phyloP scores from a whole-genome alignment of 2,797 vertebrate genomes.

The Antrozous pallidus region DNA sequence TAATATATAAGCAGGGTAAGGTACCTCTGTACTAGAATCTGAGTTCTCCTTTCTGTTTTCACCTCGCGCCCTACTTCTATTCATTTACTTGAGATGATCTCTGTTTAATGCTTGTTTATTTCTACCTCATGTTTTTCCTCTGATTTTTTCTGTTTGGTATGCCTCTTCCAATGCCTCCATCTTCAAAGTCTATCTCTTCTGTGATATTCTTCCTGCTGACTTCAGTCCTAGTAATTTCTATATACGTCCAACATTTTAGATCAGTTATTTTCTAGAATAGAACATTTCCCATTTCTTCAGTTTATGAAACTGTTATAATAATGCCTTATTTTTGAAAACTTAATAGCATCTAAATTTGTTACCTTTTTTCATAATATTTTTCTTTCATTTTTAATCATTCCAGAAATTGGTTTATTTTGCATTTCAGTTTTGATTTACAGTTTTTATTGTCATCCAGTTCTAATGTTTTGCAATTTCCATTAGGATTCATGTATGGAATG shows the following conservation, averaged over 20 bases:
- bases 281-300: no score
- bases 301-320: neutral
- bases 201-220: neutral
- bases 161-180: neutral
- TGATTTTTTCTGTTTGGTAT: neutral
- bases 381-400: neutral
- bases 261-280: no score
- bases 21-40: neutral
- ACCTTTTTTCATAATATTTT: neutral
- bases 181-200: neutral
- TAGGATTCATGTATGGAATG: neutral
- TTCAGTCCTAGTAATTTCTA: neutral
- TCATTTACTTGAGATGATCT: neutral
- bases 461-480: neutral
- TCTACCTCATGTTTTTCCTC: neutral
- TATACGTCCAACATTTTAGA: neutral
- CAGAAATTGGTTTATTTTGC: neutral
- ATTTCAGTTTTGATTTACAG: neutral
- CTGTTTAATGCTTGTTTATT: neutral
- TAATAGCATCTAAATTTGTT: neutral
- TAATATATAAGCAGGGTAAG: neutral
- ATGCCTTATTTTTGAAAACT: slow-evolving; percentile 4
- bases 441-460: neutral
- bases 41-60: neutral
- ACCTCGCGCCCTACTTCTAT: neutral